Conservation (phyloP, 2,113 vertebrate genomes). For the Poeciliopsis prolifica region DNA sequence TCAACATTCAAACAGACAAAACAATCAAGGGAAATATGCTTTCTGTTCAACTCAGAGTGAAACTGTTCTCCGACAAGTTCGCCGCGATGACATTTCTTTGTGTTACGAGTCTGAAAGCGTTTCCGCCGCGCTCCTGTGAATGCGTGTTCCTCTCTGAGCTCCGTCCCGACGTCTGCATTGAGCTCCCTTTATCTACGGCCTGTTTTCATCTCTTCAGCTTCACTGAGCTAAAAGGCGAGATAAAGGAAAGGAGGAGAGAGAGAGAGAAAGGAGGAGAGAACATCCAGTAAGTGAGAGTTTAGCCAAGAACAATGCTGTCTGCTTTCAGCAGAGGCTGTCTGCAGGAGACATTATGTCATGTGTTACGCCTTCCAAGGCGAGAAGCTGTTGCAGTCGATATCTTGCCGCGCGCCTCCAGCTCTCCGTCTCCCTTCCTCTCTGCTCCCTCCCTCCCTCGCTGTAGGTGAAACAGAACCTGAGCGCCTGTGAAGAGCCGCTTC, state of each 20-base stretch:
- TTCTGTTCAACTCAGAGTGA: conserved; percentile 2
- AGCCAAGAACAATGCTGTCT: conserved; percentile 55
- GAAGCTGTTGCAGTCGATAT: conserved; percentile 63
- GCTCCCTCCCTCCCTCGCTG: neutral
- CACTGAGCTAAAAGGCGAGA: conserved; percentile 21
- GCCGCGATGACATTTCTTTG: conserved; percentile 13
- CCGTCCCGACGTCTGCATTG: conserved; percentile 25
- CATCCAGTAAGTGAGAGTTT: conserved; percentile 61
- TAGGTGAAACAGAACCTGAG: conserved; percentile 26
- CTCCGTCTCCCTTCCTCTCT: neutral
- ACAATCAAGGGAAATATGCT: conserved; percentile 1
- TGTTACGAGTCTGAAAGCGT: conserved; percentile 17
- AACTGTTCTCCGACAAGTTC: conserved; percentile 3
- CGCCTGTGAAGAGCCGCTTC: conserved; percentile 28
- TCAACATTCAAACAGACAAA: neutral
- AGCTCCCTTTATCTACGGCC: conserved; percentile 40
- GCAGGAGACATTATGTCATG: conserved; percentile 68
- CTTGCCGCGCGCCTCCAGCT: conserved; percentile 26
- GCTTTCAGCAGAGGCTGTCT: conserved; percentile 49
- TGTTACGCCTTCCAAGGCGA: conserved; percentile 43
- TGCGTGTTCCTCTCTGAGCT: neutral
- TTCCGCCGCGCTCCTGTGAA: conserved; percentile 14
- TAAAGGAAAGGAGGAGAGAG: conserved; percentile 24
- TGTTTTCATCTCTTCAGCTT: conserved; percentile 38
- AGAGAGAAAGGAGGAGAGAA: conserved; percentile 37